These are phyloP conservation scores for Lepidurus arcticus DNA, from an alignment of 1,140 invertebrate genomes.

Conservation along the genomic window DNA sequence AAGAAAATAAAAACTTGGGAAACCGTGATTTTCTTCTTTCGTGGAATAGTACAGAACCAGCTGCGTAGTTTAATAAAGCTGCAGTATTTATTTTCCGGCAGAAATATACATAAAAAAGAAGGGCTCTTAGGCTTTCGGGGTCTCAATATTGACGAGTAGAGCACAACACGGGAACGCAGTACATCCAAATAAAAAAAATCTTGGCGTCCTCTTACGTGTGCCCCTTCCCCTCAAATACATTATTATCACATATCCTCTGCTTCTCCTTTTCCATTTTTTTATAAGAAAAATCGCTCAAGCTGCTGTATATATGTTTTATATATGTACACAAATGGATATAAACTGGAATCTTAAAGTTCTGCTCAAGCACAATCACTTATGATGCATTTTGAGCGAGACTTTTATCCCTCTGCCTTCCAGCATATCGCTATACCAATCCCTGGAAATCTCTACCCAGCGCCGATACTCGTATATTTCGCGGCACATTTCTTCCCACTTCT, in stretches of 20 bases:
- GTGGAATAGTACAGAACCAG: neutral
- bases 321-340: neutral
- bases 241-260: neutral
- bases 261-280: neutral
- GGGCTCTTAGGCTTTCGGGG: neutral
- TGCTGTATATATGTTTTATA: neutral
- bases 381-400: neutral
- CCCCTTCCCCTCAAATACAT: neutral
- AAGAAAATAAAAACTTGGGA: too few relatives aligned
- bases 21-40: neutral
- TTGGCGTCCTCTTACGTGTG: neutral
- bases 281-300: neutral
- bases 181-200: neutral
- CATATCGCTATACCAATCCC: too few relatives aligned
- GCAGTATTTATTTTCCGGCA: neutral
- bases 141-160: constrained; percentile 1
- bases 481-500: too few relatives aligned
- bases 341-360: neutral
- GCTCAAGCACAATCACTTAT: neutral
- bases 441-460: too few relatives aligned
- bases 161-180: neutral
- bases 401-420: too few relatives aligned
- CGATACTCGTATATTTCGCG: too few relatives aligned
- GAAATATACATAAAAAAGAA: neutral
- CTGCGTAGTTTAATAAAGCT: constrained; percentile 22